A percentile compares a stretch with the other conserved stretches of the same genome.
phyloP scores from a whole-genome alignment of 2,113 vertebrate species.

The Tauraco erythrolophus region DNA sequence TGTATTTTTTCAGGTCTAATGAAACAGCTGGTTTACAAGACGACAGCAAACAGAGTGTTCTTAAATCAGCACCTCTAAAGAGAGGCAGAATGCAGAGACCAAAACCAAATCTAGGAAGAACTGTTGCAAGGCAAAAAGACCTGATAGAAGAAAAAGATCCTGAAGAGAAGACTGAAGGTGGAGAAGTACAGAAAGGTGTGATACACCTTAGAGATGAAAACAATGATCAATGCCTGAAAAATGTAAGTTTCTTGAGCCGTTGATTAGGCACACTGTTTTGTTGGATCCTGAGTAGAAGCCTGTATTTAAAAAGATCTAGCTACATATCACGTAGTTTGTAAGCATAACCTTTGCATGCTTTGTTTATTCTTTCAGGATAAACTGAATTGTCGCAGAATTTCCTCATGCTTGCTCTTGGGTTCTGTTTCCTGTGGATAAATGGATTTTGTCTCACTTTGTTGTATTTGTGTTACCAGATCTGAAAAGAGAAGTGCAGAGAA shows the following conservation, averaged over 20 bases:
- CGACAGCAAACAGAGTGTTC: not conserved
- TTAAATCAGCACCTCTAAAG: slow-evolving; percentile 30
- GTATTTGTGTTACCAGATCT: not conserved
- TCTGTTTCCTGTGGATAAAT: not conserved
- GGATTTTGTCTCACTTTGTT: not conserved
- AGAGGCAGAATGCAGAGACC: slow-evolving; percentile 67
- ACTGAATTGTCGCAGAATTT: not conserved
- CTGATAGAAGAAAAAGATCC: not conserved
- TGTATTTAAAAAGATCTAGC: not conserved
- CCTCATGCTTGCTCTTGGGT: not conserved
- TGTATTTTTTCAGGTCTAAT: slow-evolving; percentile 39
- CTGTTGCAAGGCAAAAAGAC: slow-evolving; percentile 38
- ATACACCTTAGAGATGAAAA: not conserved
- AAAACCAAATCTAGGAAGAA: slow-evolving; percentile 68
- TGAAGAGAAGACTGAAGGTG: not conserved
- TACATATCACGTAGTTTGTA: not conserved
- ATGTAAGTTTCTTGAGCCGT: slow-evolving; percentile 61
- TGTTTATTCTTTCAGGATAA: not conserved
- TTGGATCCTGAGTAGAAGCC: not conserved
- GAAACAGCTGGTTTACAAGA: slow-evolving; percentile 35
- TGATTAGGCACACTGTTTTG: not conserved
- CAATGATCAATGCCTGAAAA: not conserved
- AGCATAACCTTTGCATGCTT: not conserved
- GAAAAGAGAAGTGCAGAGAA: not conserved
- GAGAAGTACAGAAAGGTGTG: not conserved